Percentiles rank a stretch among this genome's conserved stretches.
phyloP scores from a whole-genome alignment of 2,797 vertebrate genomes.

The Sebastes umbrosus region DNA sequence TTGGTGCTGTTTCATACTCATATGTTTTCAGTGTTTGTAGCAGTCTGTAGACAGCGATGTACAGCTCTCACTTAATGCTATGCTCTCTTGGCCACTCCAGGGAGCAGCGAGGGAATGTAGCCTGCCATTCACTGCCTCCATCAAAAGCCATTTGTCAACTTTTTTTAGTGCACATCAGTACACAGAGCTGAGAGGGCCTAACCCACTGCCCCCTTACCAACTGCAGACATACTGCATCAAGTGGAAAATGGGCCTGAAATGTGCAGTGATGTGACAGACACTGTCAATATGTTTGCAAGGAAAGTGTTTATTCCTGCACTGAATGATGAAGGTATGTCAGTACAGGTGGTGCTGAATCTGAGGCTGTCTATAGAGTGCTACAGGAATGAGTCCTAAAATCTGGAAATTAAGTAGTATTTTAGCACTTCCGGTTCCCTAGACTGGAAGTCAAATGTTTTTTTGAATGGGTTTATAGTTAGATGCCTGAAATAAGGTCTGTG shows the following conservation, averaged over 20 bases:
- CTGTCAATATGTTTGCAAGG: constrained; percentile 5
- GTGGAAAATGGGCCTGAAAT: constrained; percentile 35
- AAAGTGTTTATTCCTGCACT: background rate
- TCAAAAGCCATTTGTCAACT: constrained; percentile 72
- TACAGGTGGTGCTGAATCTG: background rate
- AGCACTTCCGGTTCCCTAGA: too few species aligned
- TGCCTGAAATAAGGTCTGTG: too few species aligned
- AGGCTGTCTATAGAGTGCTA: too few species aligned
- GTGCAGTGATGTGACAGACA: constrained; percentile 30
- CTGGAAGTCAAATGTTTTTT: too few species aligned
- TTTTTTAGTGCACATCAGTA: constrained; percentile 62
- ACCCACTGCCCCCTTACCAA: constrained; percentile 40
- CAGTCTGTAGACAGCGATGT: constrained; percentile 27
- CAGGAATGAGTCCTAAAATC: too few species aligned
- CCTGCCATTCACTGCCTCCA: constrained; percentile 58
- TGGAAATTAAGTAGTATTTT: too few species aligned
- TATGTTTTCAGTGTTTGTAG: constrained; percentile 16
- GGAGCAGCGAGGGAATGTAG: constrained; percentile 22
- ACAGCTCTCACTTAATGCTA: constrained; percentile 48
- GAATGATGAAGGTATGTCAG: background rate
- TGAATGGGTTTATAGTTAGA: too few species aligned
- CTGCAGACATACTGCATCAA: constrained; percentile 41
- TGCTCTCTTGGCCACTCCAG: constrained; percentile 47
- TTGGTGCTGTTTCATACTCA: constrained; percentile 7
- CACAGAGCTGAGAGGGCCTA: constrained; percentile 55